phyloP scores from a whole-genome alignment of 2,888 invertebrate genomes.

The Nasonia oneida region DNA sequence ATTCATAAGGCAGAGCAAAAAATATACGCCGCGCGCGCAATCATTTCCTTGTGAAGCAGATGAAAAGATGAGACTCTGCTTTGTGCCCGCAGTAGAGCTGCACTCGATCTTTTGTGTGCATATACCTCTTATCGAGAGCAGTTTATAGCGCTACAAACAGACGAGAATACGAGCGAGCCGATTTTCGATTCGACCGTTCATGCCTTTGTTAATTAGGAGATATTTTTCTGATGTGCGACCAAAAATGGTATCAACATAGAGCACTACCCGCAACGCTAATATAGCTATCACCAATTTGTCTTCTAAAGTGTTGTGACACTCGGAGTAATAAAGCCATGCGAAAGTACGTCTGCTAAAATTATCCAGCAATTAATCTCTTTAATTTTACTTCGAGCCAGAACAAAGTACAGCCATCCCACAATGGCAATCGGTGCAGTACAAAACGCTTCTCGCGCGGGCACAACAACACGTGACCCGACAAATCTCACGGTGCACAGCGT shows the following conservation, averaged over 20 bases:
- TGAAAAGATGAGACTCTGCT: conserved; percentile 21
- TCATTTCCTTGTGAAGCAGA: conserved; percentile 46
- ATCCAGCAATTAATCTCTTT: conserved; percentile 1
- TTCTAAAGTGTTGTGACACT: not conserved
- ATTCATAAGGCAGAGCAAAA: conserved; percentile 35
- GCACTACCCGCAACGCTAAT: not conserved
- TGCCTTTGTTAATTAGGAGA: too few relatives aligned
- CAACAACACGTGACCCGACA: not conserved
- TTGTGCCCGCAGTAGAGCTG: conserved; percentile 22
- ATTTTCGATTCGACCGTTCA: not conserved
- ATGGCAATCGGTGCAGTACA: not conserved
- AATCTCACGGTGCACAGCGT: conserved; percentile 29
- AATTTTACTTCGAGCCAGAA: not conserved
- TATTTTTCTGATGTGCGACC: too few relatives aligned
- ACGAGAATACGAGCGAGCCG: not conserved
- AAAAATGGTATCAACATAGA: too few relatives aligned
- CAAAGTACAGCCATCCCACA: not conserved
- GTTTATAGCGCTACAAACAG: not conserved
- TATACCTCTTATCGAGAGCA: not conserved
- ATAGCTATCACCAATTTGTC: not conserved
- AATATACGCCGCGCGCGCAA: conserved; percentile 17
- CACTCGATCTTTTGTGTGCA: conserved; percentile 53
- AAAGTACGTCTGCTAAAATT: not conserved
- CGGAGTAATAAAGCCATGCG: not conserved
- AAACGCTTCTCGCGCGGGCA: not conserved